phyloP scores from a whole-genome alignment of 1,140 invertebrate species.

The Pteromalus puparum region DNA sequence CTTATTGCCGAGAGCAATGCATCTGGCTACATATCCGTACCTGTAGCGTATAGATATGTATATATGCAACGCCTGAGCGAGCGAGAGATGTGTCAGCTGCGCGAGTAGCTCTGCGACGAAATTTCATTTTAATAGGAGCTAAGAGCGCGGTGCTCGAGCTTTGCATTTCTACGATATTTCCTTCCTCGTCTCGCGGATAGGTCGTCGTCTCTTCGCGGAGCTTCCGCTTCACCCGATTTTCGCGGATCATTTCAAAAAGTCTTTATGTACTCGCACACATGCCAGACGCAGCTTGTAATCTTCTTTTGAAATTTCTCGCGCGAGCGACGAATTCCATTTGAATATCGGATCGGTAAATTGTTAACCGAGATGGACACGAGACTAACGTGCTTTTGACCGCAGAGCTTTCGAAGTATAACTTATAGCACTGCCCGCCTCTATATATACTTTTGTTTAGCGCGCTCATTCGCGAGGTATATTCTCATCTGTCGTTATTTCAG shows the following conservation, averaged over 20 bases:
- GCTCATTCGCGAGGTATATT: too few species aligned
- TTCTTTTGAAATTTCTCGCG: slow-evolving; percentile 15
- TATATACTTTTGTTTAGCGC: too few species aligned
- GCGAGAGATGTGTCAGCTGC: slow-evolving; percentile 23
- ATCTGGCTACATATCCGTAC: not conserved
- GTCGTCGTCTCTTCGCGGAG: slow-evolving; percentile 10
- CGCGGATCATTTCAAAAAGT: slow-evolving; percentile 36
- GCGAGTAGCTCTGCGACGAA: not conserved
- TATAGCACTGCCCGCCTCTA: too few species aligned
- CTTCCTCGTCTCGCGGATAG: slow-evolving; percentile 26
- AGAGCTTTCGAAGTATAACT: not conserved
- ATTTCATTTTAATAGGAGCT: slow-evolving; percentile 48
- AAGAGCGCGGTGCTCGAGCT: slow-evolving; percentile 23
- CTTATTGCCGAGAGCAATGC: not conserved
- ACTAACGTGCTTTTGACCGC: not conserved
- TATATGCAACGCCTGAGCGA: not conserved
- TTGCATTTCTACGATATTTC: slow-evolving; percentile 36
- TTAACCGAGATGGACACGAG: not conserved
- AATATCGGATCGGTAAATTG: too few species aligned
- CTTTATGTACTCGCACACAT: not conserved
- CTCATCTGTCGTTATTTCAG: not conserved
- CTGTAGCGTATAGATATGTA: not conserved
- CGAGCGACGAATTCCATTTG: not conserved
- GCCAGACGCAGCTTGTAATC: not conserved
- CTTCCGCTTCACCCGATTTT: not conserved